Evolutionary conservation across 2,113 vertebrate species (phyloP), one percentile per base, ranked within the genome.

Genomic region (Xenus cinereus): DNA sequence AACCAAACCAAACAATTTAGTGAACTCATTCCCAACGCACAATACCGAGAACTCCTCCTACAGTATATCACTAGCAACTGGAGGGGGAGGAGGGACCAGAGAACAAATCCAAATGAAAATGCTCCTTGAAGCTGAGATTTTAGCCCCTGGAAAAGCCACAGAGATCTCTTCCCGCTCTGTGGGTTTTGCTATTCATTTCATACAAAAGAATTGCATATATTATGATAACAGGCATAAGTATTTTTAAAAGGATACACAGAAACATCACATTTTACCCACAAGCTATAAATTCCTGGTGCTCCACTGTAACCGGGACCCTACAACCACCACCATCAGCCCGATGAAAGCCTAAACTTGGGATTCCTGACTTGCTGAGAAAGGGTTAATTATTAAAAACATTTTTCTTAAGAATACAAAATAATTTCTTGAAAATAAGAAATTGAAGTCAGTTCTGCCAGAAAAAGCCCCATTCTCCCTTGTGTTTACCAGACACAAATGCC

Each of bases 401-500:
- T 71, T 53, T 67, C 56, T 87, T 73, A 79, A 53, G 83, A 91
- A 78, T 33, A 96, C 23, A 37, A 93, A 94, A 63, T 74, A 46
- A 93, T 94, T 54, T 71, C 18, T 79, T 24, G 50, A 50, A 46
- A 92, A 37, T 4, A 68, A 84, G 68, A 81, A 84, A 87, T 5
- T 39, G 27, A 90, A 93, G 74, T 57, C 12, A 10, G 43, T 94
- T 91, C 50, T 96, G 71, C 62, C 54, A 96, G 95, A 95, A 94
- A 67, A 95, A 95, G 92, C 57, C 86, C 84, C 91, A 87, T 94
- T 95, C 89, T 97, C 84, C 89, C 78, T 92, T 15, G 43, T 85
- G 87, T 95, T 97, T 96, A 96, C 93, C 96, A 95, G 93, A 87
- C 87, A 62, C 89, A 89, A 94, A 97, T 97, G 94, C 97, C 96